These are phyloP conservation scores for Argyra leucocephala DNA, from an alignment of 2,888 invertebrate genomes.

Conservation along the genomic window DNA sequence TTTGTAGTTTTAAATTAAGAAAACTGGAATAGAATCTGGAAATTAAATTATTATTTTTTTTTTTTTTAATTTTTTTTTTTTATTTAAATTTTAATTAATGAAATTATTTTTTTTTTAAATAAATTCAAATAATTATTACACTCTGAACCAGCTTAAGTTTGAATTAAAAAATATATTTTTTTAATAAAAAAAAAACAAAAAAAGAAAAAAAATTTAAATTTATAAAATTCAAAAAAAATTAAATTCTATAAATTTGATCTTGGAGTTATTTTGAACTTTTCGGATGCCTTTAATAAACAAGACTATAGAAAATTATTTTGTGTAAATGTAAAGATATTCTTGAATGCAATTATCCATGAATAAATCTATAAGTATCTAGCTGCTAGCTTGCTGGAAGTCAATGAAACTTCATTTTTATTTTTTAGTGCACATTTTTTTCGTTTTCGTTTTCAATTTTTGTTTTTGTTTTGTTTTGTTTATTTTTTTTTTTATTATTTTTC, in stretches of 20 bases:
- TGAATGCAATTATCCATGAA: conserved; percentile 1
- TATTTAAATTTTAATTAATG: conserved; percentile 6
- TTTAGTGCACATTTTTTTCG: too few species aligned
- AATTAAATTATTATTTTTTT: too few species aligned
- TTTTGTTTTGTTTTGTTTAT: not conserved
- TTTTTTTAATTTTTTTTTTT: conserved; percentile 6
- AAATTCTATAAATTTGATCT: too few species aligned
- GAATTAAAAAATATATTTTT: too few species aligned
- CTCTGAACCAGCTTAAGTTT: too few species aligned
- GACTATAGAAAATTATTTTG: not conserved
- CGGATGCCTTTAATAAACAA: not conserved
- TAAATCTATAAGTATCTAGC: not conserved
- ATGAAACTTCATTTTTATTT: not conserved
- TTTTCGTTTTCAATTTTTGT: not conserved
- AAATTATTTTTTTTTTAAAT: conserved; percentile 11
- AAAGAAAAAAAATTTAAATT: too few species aligned
- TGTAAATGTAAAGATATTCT: not conserved
- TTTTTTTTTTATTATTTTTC: not conserved
- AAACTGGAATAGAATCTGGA: too few species aligned
- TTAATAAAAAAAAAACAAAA: too few species aligned
- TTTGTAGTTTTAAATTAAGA: too few species aligned
- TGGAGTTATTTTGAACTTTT: not conserved
- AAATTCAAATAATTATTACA: conserved; percentile 5
- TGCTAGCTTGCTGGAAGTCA: not conserved
- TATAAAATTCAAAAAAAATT: too few species aligned